Base-by-base conservation (phyloP, 2,797 vertebrate species). In the Pitangus sulphuratus region DNA sequence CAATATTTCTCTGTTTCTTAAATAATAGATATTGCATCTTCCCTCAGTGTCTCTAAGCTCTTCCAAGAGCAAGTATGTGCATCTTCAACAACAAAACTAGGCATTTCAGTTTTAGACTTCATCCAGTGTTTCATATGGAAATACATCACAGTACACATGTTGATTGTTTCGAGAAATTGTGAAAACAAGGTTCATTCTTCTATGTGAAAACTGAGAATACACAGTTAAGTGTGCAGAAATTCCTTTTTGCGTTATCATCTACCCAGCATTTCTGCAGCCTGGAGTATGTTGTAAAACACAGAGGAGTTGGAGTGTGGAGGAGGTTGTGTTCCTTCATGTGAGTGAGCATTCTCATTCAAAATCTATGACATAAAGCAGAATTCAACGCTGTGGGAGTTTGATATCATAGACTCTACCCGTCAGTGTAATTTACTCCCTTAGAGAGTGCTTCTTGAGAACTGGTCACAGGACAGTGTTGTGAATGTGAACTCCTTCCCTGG, bases 1-100 rank as follows among this genome's bases (percentile, higher is more conserved):
- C 75, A 58, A n/a, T 87, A 48, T 86, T 91, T 90, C 87, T 89
- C 11, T 83, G 5, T 81, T 95, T 91, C 74, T 58, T 45, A 83
- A 70, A 20, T 91, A 53, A 78, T 48, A 10, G 68, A 48, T 93
- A 56, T 75, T 15, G 1, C 56, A 12, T 76, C 56, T 83, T 93
- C 61, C 62, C 8, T 12, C 6, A 81, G 11, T 71, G 47, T 74
- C 74, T 58, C 39, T 40, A 25, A 12, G 17, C 56, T 93, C 66
- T 47, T 51, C 51, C 48, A 71, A 24, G 30, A 71, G 42, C 35
- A 68, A 79, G 50, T 37, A 48, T 1, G 0, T 56, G 48, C 61
- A 39, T 78, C 44, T 89, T 92, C 24, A 26, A 5, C 14, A 86
- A 83, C 60, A 64, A 10, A 53, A 33, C 31, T 42, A 81, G 30